Percentiles rank a stretch among this genome's conserved stretches.
These are phyloP conservation scores for Drosophila ustulata DNA, from an alignment of 2,888 invertebrate genomes.

Conservation along the genomic window DNA sequence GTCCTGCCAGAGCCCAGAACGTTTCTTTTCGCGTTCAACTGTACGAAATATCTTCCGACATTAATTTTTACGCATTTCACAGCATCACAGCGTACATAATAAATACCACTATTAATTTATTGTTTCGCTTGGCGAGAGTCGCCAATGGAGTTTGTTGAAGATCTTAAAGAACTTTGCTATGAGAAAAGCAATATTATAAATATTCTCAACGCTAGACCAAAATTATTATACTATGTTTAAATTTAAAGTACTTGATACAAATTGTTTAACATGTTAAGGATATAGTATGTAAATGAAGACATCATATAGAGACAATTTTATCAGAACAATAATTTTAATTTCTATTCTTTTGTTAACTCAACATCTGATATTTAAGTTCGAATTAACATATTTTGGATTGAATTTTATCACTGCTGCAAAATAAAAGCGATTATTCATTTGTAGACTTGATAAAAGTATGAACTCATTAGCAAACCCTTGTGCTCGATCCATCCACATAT, in stretches of 20 bases:
- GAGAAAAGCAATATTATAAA: no score
- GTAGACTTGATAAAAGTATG: neutral
- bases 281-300: no score
- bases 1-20: neutral
- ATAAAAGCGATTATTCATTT: neutral
- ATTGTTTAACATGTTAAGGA: no score
- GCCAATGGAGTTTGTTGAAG: slow-evolving; percentile 11
- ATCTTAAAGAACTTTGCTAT: no score
- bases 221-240: no score
- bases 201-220: no score
- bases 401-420: neutral
- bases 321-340: no score
- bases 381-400: no score
- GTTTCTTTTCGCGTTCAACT: slow-evolving; percentile 2
- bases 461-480: neutral
- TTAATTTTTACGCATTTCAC: slow-evolving; percentile 60
- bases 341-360: no score
- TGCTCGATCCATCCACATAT: neutral
- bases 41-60: slow-evolving; percentile 49
- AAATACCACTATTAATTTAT: slow-evolving; percentile 70
- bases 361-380: no score
- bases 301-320: no score
- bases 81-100: slow-evolving; percentile 61
- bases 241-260: no score
- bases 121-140: slow-evolving; percentile 38